Percentiles rank a stretch among this genome's conserved stretches.
phyloP scores from a whole-genome alignment of 2,113 vertebrate species.

The Halichoeres trimaculatus region DNA sequence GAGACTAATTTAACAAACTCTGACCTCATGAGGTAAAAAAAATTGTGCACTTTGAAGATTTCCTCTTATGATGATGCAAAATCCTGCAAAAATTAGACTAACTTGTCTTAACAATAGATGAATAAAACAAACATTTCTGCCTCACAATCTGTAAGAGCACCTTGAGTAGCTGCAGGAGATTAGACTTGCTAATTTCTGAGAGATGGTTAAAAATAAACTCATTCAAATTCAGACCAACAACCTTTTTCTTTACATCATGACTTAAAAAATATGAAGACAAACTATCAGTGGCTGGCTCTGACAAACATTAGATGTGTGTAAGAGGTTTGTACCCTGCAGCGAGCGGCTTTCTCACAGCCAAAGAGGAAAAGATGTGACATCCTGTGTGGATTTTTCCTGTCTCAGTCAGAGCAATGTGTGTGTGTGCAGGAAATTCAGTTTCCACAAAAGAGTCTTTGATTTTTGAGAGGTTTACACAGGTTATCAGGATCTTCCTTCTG shows the following conservation, averaged over 20 bases:
- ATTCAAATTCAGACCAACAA: conserved; percentile 29
- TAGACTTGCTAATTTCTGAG: conserved; percentile 22
- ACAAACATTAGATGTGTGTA: conserved; percentile 21
- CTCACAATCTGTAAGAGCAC: conserved; percentile 4
- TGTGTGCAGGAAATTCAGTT: conserved; percentile 40
- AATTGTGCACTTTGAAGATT: background rate
- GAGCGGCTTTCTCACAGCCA: background rate
- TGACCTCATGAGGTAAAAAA: background rate
- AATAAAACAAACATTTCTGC: conserved; percentile 25
- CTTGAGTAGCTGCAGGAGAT: background rate
- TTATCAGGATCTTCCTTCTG: conserved; percentile 43
- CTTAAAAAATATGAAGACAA: conserved; percentile 30
- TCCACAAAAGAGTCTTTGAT: conserved; percentile 44
- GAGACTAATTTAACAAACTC: conserved; percentile 11
- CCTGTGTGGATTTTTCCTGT: conserved; percentile 20
- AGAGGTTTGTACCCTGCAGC: conserved; percentile 8
- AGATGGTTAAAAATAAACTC: background rate
- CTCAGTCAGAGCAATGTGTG: conserved; percentile 26
- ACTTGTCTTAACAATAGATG: conserved; percentile 13
- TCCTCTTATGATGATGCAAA: background rate
- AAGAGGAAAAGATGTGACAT: conserved; percentile 3
- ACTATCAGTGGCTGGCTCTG: background rate
- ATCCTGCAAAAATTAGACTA: background rate
- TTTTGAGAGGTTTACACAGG: conserved; percentile 28
- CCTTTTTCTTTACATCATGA: conserved; percentile 13